Evolutionary conservation across 2,888 invertebrate genomes (phyloP).

Genomic region (Exocentrus adspersus): DNA sequence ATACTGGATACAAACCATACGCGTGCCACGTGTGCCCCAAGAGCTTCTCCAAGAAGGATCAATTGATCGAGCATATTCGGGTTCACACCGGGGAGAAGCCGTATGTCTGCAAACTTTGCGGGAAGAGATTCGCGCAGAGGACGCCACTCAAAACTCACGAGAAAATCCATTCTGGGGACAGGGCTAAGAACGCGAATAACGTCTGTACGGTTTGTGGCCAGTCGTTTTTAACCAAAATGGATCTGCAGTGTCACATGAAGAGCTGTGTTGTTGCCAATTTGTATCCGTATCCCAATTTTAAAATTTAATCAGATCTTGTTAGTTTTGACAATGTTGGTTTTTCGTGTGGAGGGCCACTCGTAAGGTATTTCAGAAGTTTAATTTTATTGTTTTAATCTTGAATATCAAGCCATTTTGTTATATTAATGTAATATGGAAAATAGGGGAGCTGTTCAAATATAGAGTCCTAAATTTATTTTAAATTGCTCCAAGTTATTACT

Average conservation of each 20-base stretch:
- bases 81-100: conserved; percentile 60
- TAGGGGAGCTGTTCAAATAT: too few relatives aligned
- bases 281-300: conserved; percentile 8
- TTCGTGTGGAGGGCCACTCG: too few relatives aligned
- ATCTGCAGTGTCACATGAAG: conserved; percentile 58
- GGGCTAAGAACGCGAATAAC: conserved; percentile 65
- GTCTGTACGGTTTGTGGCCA: conserved; percentile 59
- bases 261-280: conserved; percentile 51
- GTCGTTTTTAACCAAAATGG: conserved; percentile 57
- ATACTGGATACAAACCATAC: conserved; percentile 64
- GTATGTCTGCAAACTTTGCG: conserved; percentile 54
- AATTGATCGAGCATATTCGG: conserved; percentile 56
- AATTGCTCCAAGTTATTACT: too few relatives aligned
- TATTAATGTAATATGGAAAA: too few relatives aligned
- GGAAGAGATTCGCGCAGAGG: conserved; percentile 67
- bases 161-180: conserved; percentile 69
- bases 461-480: too few relatives aligned
- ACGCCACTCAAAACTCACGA: conserved; percentile 70
- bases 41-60: conserved; percentile 64
- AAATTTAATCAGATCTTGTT: neutral
- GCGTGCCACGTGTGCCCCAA: conserved; percentile 62
- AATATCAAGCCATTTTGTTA: too few relatives aligned
- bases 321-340: too few relatives aligned
- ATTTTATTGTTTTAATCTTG: too few relatives aligned
- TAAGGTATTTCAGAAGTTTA: too few relatives aligned